Percentiles rank a stretch among this genome's conserved stretches.
These are phyloP conservation scores for Bungarus multicinctus DNA, from an alignment of 2,113 vertebrate species.

Conservation along the genomic window DNA sequence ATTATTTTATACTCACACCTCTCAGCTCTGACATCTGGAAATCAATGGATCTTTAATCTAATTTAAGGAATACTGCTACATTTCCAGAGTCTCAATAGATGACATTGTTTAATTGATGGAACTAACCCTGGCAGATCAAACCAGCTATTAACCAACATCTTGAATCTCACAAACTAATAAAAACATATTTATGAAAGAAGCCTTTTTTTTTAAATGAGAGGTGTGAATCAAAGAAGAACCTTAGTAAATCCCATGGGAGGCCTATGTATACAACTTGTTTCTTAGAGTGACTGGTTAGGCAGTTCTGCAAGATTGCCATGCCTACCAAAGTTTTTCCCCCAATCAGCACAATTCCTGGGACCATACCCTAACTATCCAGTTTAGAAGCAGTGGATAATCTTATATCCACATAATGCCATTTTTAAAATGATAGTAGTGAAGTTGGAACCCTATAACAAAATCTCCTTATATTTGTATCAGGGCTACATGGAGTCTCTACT, in stretches of 20 bases:
- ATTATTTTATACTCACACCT: not conserved
- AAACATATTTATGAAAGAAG: not conserved
- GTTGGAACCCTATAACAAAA: not conserved
- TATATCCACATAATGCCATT: not conserved
- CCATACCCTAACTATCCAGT: not conserved
- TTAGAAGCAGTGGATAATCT: not conserved
- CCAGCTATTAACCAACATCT: not conserved
- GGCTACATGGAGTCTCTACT: not conserved
- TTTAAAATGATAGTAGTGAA: not conserved
- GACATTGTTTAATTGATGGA: not conserved
- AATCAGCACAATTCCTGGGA: not conserved
- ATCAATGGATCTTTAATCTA: not conserved
- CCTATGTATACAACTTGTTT: not conserved
- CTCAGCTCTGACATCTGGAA: not conserved
- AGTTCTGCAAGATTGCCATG: not conserved
- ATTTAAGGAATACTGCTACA: not conserved
- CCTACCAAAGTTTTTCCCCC: not conserved
- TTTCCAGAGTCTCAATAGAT: not conserved
- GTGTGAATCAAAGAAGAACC: not conserved
- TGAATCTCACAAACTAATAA: not conserved
- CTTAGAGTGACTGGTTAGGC: not conserved
- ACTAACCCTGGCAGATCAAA: not conserved
- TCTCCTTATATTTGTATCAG: not conserved
- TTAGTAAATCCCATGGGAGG: not conserved
- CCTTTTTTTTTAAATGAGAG: not conserved